Evolutionary conservation across 2,113 vertebrate species (phyloP), one percentile per base, ranked within the genome.

Genomic region (Salvelinus alpinus): DNA sequence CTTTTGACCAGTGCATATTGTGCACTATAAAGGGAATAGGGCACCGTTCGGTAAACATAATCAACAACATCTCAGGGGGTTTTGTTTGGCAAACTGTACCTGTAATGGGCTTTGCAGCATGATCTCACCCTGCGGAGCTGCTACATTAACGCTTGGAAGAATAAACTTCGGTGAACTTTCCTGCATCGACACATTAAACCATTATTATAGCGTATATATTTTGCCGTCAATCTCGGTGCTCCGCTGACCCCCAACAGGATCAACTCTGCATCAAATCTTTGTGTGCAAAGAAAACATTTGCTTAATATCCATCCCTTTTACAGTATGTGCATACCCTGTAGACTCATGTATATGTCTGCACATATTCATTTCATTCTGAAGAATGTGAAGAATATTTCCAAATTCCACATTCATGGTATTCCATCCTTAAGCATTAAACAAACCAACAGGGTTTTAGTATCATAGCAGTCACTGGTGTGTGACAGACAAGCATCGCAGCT

Each of bases 401-500:
- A 14, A 27, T 24, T 34, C 20, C 16, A 22, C 47, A 22, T 25
- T 31, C 31, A 22, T n/a, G 25, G 12, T 13, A 57, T 13, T 12
- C 12, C 11, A 20, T 27, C 75, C 25, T 83, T 84, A 81, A 78
- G 73, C 77, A 73, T 84, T 82, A 75, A 80, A 51, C 70, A 48
- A 75, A 69, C 78, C 54, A 73, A 69, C 77, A 83, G 84, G 76
- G 76, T 66, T 72, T 73, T 68, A 75, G 74, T 71, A 84, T 88
- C 81, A 76, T 71, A 78, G 76, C 75, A 16, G 44, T 78, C 78
- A 84, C 84, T 81, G 81, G 80, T 82, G 85, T 77, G 84, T 86
- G 86, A 90, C 83, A 90, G 89, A 90, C 88, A 86, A 83, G 77
- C 60, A 25, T 83, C 78, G 82, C 82, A 70, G 75, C 78, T 83